Base-by-base conservation (phyloP, 92 coral and sea anemone genomes). In the Palythoa grandiflora region DNA sequence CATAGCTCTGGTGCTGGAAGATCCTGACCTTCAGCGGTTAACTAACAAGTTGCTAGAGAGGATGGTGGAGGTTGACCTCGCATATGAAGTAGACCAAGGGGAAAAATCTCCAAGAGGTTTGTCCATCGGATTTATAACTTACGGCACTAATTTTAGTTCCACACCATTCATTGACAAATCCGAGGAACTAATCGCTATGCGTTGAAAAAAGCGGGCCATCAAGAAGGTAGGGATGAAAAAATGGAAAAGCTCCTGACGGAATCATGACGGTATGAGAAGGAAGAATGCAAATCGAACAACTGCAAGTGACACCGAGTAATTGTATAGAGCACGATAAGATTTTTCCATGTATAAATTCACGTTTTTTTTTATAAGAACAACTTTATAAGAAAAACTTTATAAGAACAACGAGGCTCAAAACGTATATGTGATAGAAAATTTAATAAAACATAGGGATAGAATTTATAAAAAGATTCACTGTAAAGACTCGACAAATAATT, bases 61-160 rank as follows among this genome's bases (percentile, higher is more conserved):
- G 47, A 71, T 71, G 47, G 75, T 71, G 48, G 75, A 35, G 16
- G 48, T 71, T 71, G 75, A 71, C 75, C 75, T 71, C 47, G 75
- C 75, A 28, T 71, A 71, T 71, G 75, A 71, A 71, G 75, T 71
- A 15, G 48, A 71, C 48, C 40, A 71, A 28, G 75, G 75, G 75
- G 75, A 71, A 71, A 71, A 71, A 2, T 71, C 75, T 35, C 44
- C 40, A 71, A 71, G 75, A 35, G 75, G 75, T 71, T 71, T 37
- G 75, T 37, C 28, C 48, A 71, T 71, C 75, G 75, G 47, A 71
- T 36, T 71, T 71, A 37, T 71, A 37, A 71, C 6, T 71, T 71
- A 71, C 12, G 21, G 38, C 39, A 40, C 73, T 68, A 19, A 68
- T 68, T 70, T 70, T 19, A 70, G 74, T 70, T 70, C 74, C 39